phyloP scores from a whole-genome alignment of 1,140 invertebrate species.

The Augochlora pura region DNA sequence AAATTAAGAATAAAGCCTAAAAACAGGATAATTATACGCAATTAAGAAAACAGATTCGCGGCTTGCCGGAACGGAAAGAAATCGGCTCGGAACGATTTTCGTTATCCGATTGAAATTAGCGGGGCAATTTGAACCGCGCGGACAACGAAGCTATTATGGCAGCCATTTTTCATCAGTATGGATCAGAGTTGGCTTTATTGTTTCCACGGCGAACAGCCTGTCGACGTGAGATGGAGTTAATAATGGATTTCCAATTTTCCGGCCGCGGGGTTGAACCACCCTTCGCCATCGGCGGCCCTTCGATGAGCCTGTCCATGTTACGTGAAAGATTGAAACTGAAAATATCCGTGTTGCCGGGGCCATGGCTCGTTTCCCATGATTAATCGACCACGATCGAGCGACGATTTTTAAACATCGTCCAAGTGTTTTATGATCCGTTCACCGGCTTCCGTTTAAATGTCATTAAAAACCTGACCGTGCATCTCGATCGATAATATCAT shows the following conservation, averaged over 20 bases:
- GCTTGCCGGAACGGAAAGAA: too few species aligned
- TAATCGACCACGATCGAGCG: neutral
- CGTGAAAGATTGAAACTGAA: slow-evolving; percentile 27
- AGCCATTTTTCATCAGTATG: neutral
- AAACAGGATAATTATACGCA: too few species aligned
- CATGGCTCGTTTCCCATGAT: neutral
- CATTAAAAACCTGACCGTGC: neutral
- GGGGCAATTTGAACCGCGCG: neutral
- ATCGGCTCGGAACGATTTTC: neutral
- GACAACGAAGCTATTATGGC: too few species aligned
- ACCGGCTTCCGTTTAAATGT: neutral
- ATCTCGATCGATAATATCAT: too few species aligned
- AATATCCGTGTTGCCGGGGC: neutral
- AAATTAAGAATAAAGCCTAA: too few species aligned
- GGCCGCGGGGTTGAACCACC: slow-evolving; percentile 1
- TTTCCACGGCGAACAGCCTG: slow-evolving; percentile 21
- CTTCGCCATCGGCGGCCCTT: neutral
- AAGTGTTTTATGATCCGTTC: neutral
- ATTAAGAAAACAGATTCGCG: too few species aligned
- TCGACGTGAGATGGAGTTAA: slow-evolving; percentile 9
- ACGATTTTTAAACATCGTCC: neutral
- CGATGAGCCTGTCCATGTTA: neutral
- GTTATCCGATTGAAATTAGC: neutral
- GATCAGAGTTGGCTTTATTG: slow-evolving; percentile 1
- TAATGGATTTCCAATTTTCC: slow-evolving; percentile 44